Percentiles rank a stretch among this genome's conserved stretches.
Conservation (phyloP, 2,888 invertebrate genomes). For the Orchestes rusci region DNA sequence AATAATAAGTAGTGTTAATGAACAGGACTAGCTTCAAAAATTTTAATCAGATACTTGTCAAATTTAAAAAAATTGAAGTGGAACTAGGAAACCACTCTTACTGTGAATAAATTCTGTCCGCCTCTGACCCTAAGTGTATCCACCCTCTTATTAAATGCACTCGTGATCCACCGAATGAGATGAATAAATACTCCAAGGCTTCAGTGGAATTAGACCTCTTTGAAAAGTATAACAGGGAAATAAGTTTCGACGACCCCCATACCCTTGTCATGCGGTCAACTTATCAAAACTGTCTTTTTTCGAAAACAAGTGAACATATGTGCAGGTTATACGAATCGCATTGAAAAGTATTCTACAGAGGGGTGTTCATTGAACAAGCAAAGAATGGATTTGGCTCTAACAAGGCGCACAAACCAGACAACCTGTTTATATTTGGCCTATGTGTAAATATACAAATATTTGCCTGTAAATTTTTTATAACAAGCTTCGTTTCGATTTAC, state of each 20-base stretch:
- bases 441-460: slow-evolving; percentile 2
- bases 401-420: slow-evolving; percentile 7
- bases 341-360: slow-evolving; percentile 42
- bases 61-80: no score
- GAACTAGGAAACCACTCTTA: no score
- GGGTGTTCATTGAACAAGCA: no score
- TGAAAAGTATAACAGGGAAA: slow-evolving; percentile 32
- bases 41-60: no score
- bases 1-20: no score
- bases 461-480: slow-evolving; percentile 14
- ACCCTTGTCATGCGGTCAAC: not conserved
- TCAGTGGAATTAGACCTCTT: slow-evolving; percentile 42
- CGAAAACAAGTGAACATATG: slow-evolving; percentile 43
- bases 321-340: slow-evolving; percentile 46
- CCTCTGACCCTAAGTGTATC: no score
- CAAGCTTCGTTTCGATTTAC: slow-evolving; percentile 36
- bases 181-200: slow-evolving; percentile 42
- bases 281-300: slow-evolving; percentile 32
- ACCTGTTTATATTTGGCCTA: slow-evolving; percentile 14
- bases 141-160: slow-evolving; percentile 39
- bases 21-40: no score
- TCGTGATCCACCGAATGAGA: slow-evolving; percentile 40
- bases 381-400: slow-evolving; percentile 8
- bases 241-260: slow-evolving; percentile 32
- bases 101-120: no score